Conservation (phyloP, 1,140 invertebrate species). For the Triops cancriformis region DNA sequence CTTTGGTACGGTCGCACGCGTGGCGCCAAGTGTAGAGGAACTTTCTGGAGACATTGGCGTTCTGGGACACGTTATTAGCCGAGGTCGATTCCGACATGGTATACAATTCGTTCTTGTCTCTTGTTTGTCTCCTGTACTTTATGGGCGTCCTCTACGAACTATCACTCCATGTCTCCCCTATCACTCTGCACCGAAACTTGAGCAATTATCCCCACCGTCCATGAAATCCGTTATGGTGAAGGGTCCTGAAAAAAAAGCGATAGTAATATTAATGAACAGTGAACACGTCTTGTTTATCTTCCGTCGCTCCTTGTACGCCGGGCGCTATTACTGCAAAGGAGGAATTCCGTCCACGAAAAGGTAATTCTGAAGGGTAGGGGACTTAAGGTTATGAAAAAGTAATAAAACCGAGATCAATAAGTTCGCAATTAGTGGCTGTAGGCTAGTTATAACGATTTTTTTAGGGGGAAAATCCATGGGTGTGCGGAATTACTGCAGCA, state of each 20-base stretch:
- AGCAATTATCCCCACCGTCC: no score
- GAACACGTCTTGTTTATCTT: no score
- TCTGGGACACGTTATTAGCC: conserved; percentile 37
- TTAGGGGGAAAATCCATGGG: background rate
- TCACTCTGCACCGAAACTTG: no score
- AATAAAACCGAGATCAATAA: background rate
- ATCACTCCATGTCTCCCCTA: no score
- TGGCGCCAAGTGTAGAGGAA: conserved; percentile 58
- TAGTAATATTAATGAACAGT: no score
- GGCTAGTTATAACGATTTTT: background rate
- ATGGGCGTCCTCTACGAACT: background rate
- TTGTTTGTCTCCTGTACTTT: background rate
- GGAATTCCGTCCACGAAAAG: no score
- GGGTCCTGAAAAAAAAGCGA: no score
- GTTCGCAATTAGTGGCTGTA: background rate
- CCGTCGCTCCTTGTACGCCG: no score
- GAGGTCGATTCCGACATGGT: background rate
- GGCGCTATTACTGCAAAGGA: no score
- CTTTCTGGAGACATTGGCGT: conserved; percentile 41
- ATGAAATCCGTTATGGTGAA: no score
- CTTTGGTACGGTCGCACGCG: conserved; percentile 58
- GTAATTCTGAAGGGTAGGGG: no score
- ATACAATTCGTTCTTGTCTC: background rate
- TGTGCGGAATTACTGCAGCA: background rate
- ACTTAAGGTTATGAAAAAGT: background rate